These are phyloP conservation scores for Eutolmus rufibarbis DNA, from an alignment of 2,888 invertebrate genomes.

Conservation along the genomic window DNA sequence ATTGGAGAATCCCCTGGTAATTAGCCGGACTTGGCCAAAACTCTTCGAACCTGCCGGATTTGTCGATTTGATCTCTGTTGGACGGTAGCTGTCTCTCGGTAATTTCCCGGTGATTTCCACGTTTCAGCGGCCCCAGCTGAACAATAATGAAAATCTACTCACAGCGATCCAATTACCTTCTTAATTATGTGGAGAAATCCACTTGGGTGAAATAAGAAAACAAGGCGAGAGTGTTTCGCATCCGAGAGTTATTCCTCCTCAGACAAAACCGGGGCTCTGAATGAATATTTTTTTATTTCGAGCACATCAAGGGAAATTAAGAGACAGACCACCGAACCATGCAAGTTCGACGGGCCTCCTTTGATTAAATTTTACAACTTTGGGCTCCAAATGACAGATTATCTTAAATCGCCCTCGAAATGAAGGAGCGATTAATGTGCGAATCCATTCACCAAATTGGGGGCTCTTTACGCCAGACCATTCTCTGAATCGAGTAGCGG, in stretches of 20 bases:
- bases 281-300: not conserved
- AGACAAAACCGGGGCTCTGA: not conserved
- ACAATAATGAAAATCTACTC: constrained; percentile 31
- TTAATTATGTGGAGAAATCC: constrained; percentile 31
- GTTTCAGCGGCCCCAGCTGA: not conserved
- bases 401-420: not conserved
- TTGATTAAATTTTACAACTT: not conserved
- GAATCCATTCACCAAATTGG: not conserved
- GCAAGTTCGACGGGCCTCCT: not conserved
- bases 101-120: not conserved
- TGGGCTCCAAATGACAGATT: not conserved
- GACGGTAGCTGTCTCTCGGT: not conserved
- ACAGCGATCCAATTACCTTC: constrained; percentile 33
- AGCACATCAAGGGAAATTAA: not conserved
- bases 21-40: not conserved
- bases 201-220: constrained; percentile 37
- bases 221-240: not conserved
- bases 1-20: not conserved
- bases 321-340: not conserved
- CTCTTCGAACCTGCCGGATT: not conserved
- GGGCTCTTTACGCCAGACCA: not conserved
- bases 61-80: not conserved
- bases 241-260: not conserved
- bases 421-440: not conserved
- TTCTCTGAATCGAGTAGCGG: not conserved